Evolutionary conservation across 2,888 invertebrate genomes (phyloP).

Genomic region (Metallyticus violacea): DNA sequence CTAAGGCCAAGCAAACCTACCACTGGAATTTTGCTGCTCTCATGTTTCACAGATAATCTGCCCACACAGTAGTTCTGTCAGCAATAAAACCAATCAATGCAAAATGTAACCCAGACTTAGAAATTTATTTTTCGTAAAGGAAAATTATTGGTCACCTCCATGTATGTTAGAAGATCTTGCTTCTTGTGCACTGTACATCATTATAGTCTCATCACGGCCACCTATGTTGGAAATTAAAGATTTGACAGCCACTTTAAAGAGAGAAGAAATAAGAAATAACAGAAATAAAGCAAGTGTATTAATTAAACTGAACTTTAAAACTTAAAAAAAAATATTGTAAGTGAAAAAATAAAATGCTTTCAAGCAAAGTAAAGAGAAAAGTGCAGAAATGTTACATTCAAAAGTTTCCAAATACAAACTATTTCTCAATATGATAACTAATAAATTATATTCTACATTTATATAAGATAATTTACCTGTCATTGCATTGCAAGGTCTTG

Average conservation of each 20-base stretch:
- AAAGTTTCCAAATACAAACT: neutral
- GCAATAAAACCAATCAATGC: too few species aligned
- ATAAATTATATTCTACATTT: neutral
- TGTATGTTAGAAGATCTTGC: neutral
- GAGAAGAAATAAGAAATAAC: neutral
- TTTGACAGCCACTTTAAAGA: neutral
- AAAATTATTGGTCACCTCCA: neutral
- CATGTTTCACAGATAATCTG: too few species aligned
- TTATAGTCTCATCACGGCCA: neutral
- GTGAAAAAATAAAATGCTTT: neutral
- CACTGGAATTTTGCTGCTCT: too few species aligned
- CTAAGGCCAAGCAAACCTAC: too few species aligned
- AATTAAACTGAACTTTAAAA: neutral
- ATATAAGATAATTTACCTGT: neutral
- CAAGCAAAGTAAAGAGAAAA: neutral
- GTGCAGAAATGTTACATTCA: neutral
- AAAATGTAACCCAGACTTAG: too few species aligned
- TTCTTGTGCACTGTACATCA: neutral
- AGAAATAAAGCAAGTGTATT: too few species aligned
- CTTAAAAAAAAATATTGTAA: neutral
- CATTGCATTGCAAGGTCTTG: conserved; percentile 48
- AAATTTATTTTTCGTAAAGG: neutral
- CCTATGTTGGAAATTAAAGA: neutral
- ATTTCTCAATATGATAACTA: too few species aligned
- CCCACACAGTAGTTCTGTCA: too few species aligned